Evolutionary conservation across 2,888 invertebrate genomes (phyloP), one percentile per base, ranked within the genome.

Genomic region (Caenorhabditis panamensis): DNA sequence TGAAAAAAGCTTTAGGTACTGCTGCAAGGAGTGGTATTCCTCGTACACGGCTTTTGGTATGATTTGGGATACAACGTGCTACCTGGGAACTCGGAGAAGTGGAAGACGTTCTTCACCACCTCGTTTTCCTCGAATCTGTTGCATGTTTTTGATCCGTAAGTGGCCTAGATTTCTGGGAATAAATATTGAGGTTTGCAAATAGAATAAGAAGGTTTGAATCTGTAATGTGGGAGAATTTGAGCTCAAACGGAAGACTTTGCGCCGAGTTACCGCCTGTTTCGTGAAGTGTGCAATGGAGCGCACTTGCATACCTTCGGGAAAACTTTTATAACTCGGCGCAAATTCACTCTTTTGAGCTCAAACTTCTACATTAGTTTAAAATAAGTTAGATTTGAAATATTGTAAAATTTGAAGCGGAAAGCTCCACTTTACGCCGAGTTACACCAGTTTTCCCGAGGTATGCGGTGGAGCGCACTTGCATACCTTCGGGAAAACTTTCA

Each of bases 131-230:
- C 69, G 16, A 77, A 77, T 22, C 28, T 77, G n/a, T 37, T 77
- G 24, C 68, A 69, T 20, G 22, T 69, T 5, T 69, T 77, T 51
- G 77, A 77, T 63, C 77, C 77, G 77, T 77, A 51, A 36, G 76
- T 77, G 41, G 13, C 13, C 6, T 6, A 9, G 31, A 31, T 41
- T 41, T 6, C 5, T 26, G 0, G 20, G 2, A 13, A 18, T 49
- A 8, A 20, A 6, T 2, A 28, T n/a, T 9, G 37, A 59, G 13
- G 31, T 59, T 20, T 2, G 36, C 1, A 37, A 5, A 9, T 59
- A n/a, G n/a, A n/a, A n/a, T n/a, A n/a, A n/a, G n/a, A n/a, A n/a
- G n/a, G n/a, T n/a, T n/a, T n/a, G n/a, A n/a, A n/a, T n/a, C n/a
- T 13, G 13, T 41, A 2, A 41, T 13, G 2, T 41, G 41, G 5